Evolutionary conservation across 2,888 invertebrate species (phyloP).

Genomic region (Uropetala carovei): DNA sequence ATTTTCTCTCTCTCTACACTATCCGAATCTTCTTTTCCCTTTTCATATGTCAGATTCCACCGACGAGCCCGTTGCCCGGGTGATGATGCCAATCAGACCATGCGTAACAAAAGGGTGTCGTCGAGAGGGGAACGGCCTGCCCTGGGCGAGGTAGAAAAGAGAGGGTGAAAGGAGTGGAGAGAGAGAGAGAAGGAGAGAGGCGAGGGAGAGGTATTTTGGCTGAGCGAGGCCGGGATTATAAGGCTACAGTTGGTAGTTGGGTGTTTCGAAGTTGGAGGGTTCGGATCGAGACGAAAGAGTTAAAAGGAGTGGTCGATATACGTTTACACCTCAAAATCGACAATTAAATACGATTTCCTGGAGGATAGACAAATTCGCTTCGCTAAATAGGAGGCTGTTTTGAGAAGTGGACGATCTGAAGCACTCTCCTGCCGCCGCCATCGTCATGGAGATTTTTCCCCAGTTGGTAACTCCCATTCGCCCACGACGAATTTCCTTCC

Average conservation of each 20-base stretch:
- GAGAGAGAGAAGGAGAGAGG: no score
- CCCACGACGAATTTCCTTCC: neutral
- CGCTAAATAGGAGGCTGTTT: neutral
- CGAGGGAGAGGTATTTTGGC: neutral
- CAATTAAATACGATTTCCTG: neutral
- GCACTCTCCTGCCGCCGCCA: neutral
- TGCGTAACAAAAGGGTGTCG: constrained; percentile 64
- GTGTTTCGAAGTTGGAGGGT: neutral
- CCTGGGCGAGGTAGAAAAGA: neutral
- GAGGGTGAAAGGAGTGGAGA: no score
- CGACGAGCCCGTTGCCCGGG: constrained; percentile 57
- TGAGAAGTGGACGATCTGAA: neutral
- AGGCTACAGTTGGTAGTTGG: constrained; percentile 14
- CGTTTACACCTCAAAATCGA: neutral
- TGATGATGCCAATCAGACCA: constrained; percentile 62
- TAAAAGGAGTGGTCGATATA: neutral
- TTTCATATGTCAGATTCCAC: constrained; percentile 48
- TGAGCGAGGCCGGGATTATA: neutral
- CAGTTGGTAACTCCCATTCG: neutral
- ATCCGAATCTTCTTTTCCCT: constrained; percentile 49
- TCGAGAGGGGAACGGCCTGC: neutral
- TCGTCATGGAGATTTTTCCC: neutral
- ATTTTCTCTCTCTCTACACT: neutral
- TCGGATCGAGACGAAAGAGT: neutral
- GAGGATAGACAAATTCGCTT: neutral